phyloP scores from a whole-genome alignment of 2,888 invertebrate genomes.

The Ormia ochracea region DNA sequence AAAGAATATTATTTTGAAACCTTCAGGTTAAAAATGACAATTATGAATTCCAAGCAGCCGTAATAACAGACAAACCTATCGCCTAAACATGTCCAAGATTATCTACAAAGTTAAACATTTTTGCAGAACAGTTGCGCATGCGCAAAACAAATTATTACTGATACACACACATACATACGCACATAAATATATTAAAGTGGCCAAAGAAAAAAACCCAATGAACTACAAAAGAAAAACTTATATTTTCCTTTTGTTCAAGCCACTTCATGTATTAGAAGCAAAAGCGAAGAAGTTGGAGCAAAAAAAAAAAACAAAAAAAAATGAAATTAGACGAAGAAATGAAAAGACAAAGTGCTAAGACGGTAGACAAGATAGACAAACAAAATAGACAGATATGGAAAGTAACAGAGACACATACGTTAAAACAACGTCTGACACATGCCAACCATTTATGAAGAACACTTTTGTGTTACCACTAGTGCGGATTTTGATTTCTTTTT shows the following conservation, averaged over 20 bases:
- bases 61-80: slow-evolving; percentile 53
- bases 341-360: slow-evolving; percentile 60
- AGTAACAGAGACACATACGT: slow-evolving; percentile 61
- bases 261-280: background rate
- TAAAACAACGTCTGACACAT: slow-evolving; percentile 61
- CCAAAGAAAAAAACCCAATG: slow-evolving; percentile 52
- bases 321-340: slow-evolving; percentile 33
- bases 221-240: slow-evolving; percentile 42
- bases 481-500: too few species aligned
- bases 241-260: slow-evolving; percentile 33
- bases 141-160: slow-evolving; percentile 19
- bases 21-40: slow-evolving; percentile 27
- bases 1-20: slow-evolving; percentile 26
- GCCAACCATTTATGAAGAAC: slow-evolving; percentile 61
- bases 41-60: slow-evolving; percentile 56
- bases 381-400: slow-evolving; percentile 59
- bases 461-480: slow-evolving; percentile 29
- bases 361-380: slow-evolving; percentile 61
- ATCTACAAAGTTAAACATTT: slow-evolving; percentile 50
- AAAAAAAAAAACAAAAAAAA: too few species aligned
- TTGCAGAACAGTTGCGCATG: slow-evolving; percentile 50
- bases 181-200: background rate
- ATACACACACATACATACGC: too few species aligned
- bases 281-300: background rate
- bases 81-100: slow-evolving; percentile 53